These are phyloP conservation scores for Hyphantria cunea DNA, from an alignment of 1,140 invertebrate genomes.

Conservation along the genomic window DNA sequence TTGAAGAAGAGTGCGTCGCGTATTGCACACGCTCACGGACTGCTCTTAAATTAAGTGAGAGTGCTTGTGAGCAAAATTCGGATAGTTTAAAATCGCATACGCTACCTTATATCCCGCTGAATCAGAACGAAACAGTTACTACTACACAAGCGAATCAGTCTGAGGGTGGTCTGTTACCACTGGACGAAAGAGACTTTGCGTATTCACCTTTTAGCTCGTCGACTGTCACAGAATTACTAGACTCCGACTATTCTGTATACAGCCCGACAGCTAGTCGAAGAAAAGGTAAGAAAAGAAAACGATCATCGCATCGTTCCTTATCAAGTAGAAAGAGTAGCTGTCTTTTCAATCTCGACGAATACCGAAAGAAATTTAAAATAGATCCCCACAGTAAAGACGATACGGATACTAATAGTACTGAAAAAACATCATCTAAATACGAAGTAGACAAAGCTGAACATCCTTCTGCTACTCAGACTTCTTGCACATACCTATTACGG, in stretches of 20 bases:
- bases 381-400: conserved; percentile 58
- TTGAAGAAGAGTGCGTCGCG: conserved; percentile 68
- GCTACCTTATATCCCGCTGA: conserved; percentile 42
- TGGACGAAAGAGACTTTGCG: conserved; percentile 79
- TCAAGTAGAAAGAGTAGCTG: conserved; percentile 66
- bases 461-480: conserved; percentile 35
- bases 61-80: conserved; percentile 65
- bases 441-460: conserved; percentile 51
- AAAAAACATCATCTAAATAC: conserved; percentile 44
- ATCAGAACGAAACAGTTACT: conserved; percentile 50
- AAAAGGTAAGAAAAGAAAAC: conserved; percentile 75
- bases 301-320: conserved; percentile 68
- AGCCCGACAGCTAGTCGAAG: conserved; percentile 67
- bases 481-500: conserved; percentile 64
- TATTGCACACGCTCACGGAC: conserved; percentile 77
- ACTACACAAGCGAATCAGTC: conserved; percentile 48
- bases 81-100: conserved; percentile 52
- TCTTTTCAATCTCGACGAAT: conserved; percentile 61
- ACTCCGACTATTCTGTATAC: conserved; percentile 80
- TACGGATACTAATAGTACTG: conserved; percentile 38
- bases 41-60: conserved; percentile 72
- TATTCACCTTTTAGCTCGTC: conserved; percentile 81
- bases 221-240: conserved; percentile 73
- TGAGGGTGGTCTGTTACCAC: conserved; percentile 72
- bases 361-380: conserved; percentile 70